Percentiles rank a stretch among this genome's conserved stretches.
Evolutionary conservation across 2,113 vertebrate genomes (phyloP).

Genomic region (Leucoraja erinaceus): DNA sequence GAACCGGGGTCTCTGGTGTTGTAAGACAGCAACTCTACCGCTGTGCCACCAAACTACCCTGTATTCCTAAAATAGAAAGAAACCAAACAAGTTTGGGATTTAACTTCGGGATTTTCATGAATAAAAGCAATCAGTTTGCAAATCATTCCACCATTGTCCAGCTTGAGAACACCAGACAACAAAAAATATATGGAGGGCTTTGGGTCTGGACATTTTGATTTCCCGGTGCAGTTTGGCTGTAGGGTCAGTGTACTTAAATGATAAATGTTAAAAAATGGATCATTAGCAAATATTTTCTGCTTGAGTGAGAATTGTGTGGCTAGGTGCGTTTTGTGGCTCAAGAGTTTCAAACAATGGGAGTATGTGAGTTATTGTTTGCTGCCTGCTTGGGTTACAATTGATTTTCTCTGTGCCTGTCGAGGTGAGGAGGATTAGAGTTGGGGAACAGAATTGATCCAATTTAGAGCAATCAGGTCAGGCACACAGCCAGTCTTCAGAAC

Average conservation of each 20-base stretch:
- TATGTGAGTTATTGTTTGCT: background rate
- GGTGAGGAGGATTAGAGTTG: background rate
- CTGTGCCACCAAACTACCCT: too few species aligned
- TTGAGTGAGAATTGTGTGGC: background rate
- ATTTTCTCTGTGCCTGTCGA: background rate
- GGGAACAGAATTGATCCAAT: background rate
- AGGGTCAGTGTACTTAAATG: background rate
- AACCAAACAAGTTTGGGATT: too few species aligned
- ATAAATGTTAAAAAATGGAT: background rate
- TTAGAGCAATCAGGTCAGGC: background rate
- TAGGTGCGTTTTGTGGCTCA: background rate
- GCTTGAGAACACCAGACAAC: background rate
- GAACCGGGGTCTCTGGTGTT: too few species aligned
- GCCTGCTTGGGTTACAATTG: background rate
- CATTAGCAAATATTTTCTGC: constrained; percentile 5
- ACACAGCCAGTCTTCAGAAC: background rate
- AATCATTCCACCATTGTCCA: background rate
- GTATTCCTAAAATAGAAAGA: too few species aligned
- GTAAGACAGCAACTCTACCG: too few species aligned
- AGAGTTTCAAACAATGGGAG: background rate
- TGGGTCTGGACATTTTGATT: background rate
- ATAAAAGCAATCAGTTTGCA: background rate
- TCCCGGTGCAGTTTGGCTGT: background rate
- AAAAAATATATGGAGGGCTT: background rate
- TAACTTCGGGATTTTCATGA: background rate